phyloP scores from a whole-genome alignment of 2,797 vertebrate species.

The Typhlichthys eigenmanni region DNA sequence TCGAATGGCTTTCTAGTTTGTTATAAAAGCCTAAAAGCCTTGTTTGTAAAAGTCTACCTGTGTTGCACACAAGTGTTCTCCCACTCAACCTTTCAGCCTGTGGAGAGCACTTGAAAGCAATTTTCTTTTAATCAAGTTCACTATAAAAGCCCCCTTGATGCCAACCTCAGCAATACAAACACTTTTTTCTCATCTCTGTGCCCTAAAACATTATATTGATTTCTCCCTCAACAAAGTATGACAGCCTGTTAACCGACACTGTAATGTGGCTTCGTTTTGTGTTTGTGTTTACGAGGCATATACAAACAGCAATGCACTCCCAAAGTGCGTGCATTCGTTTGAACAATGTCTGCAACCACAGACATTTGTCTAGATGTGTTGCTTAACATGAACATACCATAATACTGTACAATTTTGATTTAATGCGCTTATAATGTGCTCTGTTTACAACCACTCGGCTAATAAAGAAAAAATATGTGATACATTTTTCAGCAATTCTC shows the following conservation, averaged over 20 bases:
- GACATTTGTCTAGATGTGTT: background rate
- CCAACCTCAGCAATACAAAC: slow-evolving; percentile 61
- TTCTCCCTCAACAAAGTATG: slow-evolving; percentile 56
- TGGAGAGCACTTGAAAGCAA: slow-evolving; percentile 78
- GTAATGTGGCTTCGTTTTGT: slow-evolving; percentile 56
- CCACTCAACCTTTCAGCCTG: slow-evolving; percentile 70
- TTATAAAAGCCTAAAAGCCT: slow-evolving; percentile 40
- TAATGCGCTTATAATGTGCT: too few relatives aligned
- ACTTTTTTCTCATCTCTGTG: slow-evolving; percentile 49
- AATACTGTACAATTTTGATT: too few relatives aligned
- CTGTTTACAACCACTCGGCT: too few relatives aligned
- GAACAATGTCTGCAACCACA: slow-evolving; percentile 12
- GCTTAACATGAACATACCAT: too few relatives aligned
- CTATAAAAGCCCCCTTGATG: slow-evolving; percentile 74
- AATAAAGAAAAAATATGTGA: too few relatives aligned
- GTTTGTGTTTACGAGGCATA: slow-evolving; percentile 51
- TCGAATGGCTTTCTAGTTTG: too few relatives aligned
- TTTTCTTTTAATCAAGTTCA: slow-evolving; percentile 80
- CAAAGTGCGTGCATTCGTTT: slow-evolving; percentile 24
- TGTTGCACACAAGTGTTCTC: slow-evolving; percentile 49
- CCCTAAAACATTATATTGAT: slow-evolving; percentile 64
- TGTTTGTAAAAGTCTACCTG: slow-evolving; percentile 60
- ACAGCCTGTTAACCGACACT: slow-evolving; percentile 60
- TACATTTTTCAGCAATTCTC: too few relatives aligned
- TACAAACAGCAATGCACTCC: slow-evolving; percentile 19